Base-by-base conservation (phyloP, 1,140 invertebrate genomes). In the Micrasema longulum region DNA sequence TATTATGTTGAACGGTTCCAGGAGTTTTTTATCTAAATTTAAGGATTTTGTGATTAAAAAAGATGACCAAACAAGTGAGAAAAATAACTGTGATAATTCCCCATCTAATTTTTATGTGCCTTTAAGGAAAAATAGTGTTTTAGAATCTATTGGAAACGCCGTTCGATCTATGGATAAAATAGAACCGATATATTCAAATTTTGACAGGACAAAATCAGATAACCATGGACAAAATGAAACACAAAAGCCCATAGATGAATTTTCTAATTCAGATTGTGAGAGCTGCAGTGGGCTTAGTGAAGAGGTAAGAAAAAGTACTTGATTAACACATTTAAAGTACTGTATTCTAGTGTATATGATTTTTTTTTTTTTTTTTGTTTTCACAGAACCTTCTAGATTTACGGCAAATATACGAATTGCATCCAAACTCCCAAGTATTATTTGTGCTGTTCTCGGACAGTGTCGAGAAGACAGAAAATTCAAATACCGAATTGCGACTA, bases 351-450 rank as follows among this genome's bases (percentile, higher is more conserved):
- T 50, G 47, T 5, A 36, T 71, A 52, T 38, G 1, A 64, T 6
- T 69, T 62, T 38, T 45, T n/a, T 16, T 45, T 5, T 31, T 36
- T 26, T 38, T 67, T 45, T 60, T 12, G 10, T 57, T 60, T 65
- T 78, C 76, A 22, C 76, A 85, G 84, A 84, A 84, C 69, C 81
- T 82, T 62, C 76, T 84, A 11, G 83, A 85, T 55, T 77, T 85
- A 3, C 80, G 82, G 45, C 84, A 84, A 77, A 78, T 84, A 22
- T 83, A 82, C 52, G 81, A 85, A 60, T 67, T 84, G 18, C 79
- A 84, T 55, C 77, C 79, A 0, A 80, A 81, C 72, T 63, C 80
- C 0, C 81, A 84, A 69, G 72, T 84, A 9, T 74, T 83, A 26
- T 83, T 85, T 77, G 52, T 83, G 23, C 76, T 85, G 5, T 83